Evolutionary conservation across 2,113 vertebrate species (phyloP).

Genomic region (Platichthys flesus): DNA sequence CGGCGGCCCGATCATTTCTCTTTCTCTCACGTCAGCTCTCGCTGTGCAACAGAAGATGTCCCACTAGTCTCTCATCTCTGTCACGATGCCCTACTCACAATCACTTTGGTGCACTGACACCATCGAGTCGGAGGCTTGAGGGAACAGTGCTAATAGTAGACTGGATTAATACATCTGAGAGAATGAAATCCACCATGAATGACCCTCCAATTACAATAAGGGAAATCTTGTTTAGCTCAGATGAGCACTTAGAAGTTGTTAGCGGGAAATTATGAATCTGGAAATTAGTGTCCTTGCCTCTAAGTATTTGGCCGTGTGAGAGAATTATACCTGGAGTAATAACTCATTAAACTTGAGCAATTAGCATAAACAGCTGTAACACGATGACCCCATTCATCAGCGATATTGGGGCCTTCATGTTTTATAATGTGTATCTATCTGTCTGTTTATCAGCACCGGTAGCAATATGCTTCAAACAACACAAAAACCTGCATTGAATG

Average conservation of each 20-base stretch:
- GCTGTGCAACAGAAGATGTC: conserved; percentile 68
- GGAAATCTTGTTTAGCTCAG: conserved; percentile 43
- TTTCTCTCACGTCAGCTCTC: conserved; percentile 60
- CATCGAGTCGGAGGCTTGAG: conserved; percentile 30
- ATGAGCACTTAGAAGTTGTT: conserved; percentile 57
- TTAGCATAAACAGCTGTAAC: conserved; percentile 80
- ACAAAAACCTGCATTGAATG: conserved; percentile 50
- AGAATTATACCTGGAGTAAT: conserved; percentile 75
- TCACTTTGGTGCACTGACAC: conserved; percentile 43
- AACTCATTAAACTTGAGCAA: conserved; percentile 79
- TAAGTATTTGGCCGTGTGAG: conserved; percentile 72
- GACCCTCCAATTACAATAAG: conserved; percentile 48
- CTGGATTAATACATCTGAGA: conserved; percentile 42
- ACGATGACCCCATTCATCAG: conserved; percentile 81
- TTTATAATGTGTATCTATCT: conserved; percentile 59
- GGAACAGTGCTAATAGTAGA: conserved; percentile 26
- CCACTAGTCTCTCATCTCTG: conserved; percentile 57
- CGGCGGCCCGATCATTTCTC: conserved; percentile 55
- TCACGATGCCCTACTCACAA: conserved; percentile 32
- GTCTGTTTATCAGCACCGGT: conserved; percentile 40
- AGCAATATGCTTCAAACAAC: conserved; percentile 43
- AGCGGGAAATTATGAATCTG: conserved; percentile 72
- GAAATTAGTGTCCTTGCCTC: conserved; percentile 69
- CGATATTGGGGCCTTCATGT: conserved; percentile 65
- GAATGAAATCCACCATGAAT: conserved; percentile 43